A percentile compares a stretch with the other conserved stretches of the same genome.
Conservation (phyloP, 2,113 vertebrate species). For the Oryzias javanicus region DNA sequence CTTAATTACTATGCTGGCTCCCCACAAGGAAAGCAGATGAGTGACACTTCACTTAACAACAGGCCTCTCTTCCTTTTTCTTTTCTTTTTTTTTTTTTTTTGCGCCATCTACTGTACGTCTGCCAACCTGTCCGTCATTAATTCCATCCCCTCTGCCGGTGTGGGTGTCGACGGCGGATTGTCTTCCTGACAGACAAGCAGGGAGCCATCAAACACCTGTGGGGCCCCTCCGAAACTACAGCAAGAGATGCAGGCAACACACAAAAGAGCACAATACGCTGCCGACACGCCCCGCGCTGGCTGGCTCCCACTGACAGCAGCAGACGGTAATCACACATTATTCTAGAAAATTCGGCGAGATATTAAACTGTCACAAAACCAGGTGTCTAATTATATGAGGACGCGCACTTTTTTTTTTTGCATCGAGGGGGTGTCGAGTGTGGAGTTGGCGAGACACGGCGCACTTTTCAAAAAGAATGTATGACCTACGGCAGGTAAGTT, state of each 20-base stretch:
- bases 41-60: slow-evolving; percentile 68
- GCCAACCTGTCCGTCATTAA: slow-evolving; percentile 73
- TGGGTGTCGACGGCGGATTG: slow-evolving; percentile 60
- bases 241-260: slow-evolving; percentile 6
- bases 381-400: slow-evolving; percentile 73
- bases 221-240: slow-evolving; percentile 15
- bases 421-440: slow-evolving; percentile 55
- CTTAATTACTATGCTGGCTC: slow-evolving; percentile 73
- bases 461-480: slow-evolving; percentile 59
- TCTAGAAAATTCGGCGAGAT: slow-evolving; percentile 26
- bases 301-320: slow-evolving; percentile 9
- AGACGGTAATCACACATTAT: slow-evolving; percentile 25
- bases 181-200: slow-evolving; percentile 67
- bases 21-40: slow-evolving; percentile 56
- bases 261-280: slow-evolving; percentile 23
- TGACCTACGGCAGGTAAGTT: slow-evolving; percentile 53
- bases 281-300: not conserved
- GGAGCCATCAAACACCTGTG: slow-evolving; percentile 74
- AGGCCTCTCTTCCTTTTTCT: slow-evolving; percentile 52
- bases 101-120: slow-evolving; percentile 56
- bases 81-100: slow-evolving; percentile 16
- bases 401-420: slow-evolving; percentile 58
- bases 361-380: slow-evolving; percentile 42
- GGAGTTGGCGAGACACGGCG: slow-evolving; percentile 8
- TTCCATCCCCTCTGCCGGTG: slow-evolving; percentile 55